phyloP scores from a whole-genome alignment of 1,140 invertebrate genomes.

The Nymphalis io region DNA sequence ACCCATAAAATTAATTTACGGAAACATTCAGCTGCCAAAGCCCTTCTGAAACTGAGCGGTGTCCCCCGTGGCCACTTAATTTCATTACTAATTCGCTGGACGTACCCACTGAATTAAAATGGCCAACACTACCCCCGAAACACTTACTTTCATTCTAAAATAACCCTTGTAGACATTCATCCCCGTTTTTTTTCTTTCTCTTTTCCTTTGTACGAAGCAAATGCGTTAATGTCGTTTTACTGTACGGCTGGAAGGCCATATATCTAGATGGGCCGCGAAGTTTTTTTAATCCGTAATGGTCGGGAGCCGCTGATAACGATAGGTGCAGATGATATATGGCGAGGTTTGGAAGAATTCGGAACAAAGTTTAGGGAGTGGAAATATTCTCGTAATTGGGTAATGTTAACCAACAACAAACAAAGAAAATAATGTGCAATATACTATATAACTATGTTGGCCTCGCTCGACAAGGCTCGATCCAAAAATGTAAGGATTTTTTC shows the following conservation, averaged over 20 bases:
- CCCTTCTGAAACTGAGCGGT: conserved; percentile 42
- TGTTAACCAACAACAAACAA: neutral
- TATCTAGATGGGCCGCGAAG: conserved; percentile 54
- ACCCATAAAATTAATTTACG: conserved; percentile 58
- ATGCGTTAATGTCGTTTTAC: conserved; percentile 26
- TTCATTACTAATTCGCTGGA: conserved; percentile 66
- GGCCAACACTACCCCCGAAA: conserved; percentile 23
- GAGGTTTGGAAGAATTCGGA: conserved; percentile 37
- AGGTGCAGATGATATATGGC: conserved; percentile 51
- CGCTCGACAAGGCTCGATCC: no score
- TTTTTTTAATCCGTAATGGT: conserved; percentile 64
- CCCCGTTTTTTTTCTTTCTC: neutral
- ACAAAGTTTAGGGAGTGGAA: conserved; percentile 13
- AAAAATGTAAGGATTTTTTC: no score
- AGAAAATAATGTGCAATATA: no score
- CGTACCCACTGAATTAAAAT: conserved; percentile 60
- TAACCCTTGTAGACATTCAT: conserved; percentile 11
- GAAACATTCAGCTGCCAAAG: conserved; percentile 43
- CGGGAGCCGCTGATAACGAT: conserved; percentile 53
- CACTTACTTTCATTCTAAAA: conserved; percentile 16
- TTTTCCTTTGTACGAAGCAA: conserved; percentile 16
- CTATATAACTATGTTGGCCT: neutral
- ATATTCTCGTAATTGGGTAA: conserved; percentile 1
- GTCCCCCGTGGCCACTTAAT: conserved; percentile 63
- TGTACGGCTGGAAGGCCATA: conserved; percentile 16